These are phyloP conservation scores for Caenorhabditis virilis DNA, from an alignment of 2,888 invertebrate species.

Conservation along the genomic window DNA sequence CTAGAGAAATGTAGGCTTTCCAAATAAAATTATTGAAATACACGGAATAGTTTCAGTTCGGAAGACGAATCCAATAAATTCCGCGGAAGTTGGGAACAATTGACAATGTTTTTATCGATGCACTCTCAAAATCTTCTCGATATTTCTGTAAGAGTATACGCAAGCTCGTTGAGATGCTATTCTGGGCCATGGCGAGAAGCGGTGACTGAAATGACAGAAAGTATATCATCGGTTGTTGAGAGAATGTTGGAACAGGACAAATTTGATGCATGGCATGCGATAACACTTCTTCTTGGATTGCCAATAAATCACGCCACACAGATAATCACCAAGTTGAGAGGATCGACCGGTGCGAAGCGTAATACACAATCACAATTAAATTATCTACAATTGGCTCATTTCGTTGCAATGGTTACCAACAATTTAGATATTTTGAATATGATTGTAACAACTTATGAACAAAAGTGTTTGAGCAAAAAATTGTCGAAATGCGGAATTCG, in stretches of 20 bases:
- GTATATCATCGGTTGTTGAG: slow-evolving; percentile 18
- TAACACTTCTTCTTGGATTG: slow-evolving; percentile 28
- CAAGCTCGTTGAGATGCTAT: slow-evolving; percentile 40
- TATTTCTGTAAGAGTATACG: slow-evolving; percentile 45
- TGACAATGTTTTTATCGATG: slow-evolving; percentile 36
- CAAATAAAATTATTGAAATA: slow-evolving; percentile 3
- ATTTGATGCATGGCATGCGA: slow-evolving; percentile 35
- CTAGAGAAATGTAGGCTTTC: slow-evolving; percentile 14
- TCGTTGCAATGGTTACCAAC: slow-evolving; percentile 14
- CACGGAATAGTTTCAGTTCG: background rate
- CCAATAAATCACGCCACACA: slow-evolving; percentile 1
- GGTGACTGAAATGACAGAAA: slow-evolving; percentile 12
- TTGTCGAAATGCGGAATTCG: slow-evolving; percentile 28
- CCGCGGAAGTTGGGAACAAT: slow-evolving; percentile 37
- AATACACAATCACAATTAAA: slow-evolving; percentile 34
- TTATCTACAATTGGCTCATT: slow-evolving; percentile 30
- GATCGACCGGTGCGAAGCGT: slow-evolving; percentile 14
- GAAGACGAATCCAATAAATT: slow-evolving; percentile 25
- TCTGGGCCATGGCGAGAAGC: slow-evolving; percentile 15
- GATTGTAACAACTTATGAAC: slow-evolving; percentile 16
- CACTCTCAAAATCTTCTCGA: slow-evolving; percentile 48
- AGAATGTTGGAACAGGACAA: slow-evolving; percentile 32
- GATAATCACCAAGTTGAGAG: slow-evolving; percentile 5
- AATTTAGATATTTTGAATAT: slow-evolving; percentile 7
- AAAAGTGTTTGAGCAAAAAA: slow-evolving; percentile 24